These are phyloP conservation scores for Eupithecia centaureata DNA, from an alignment of 2,888 invertebrate genomes.

Conservation along the genomic window DNA sequence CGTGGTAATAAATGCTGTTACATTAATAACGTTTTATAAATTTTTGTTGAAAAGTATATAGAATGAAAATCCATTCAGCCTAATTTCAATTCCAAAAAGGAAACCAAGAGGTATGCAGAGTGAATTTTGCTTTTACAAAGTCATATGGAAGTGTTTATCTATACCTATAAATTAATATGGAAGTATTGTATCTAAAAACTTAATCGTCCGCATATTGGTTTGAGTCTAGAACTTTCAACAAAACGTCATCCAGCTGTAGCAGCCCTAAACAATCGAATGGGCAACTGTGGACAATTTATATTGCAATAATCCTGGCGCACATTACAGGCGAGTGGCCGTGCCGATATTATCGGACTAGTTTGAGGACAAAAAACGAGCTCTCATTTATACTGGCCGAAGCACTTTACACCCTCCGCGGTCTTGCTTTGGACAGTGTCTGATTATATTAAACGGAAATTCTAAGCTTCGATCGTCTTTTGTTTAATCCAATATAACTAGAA, in stretches of 20 bases:
- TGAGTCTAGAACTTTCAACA: not conserved
- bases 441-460: not conserved
- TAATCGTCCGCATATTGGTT: not conserved
- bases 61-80: not conserved
- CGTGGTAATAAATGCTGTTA: too few relatives aligned
- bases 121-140: not conserved
- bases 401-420: conserved; percentile 59
- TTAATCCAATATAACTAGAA: too few relatives aligned
- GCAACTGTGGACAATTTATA: conserved; percentile 83
- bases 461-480: not conserved
- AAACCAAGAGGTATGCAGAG: too few relatives aligned
- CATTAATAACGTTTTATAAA: too few relatives aligned
- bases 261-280: conserved; percentile 76
- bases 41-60: too few relatives aligned
- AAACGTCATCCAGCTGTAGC: conserved; percentile 35
- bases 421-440: conserved; percentile 5
- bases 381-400: conserved; percentile 80
- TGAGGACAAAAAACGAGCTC: conserved; percentile 80
- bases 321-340: conserved; percentile 65
- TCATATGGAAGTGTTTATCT: not conserved
- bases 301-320: conserved; percentile 81
- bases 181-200: not conserved
- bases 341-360: conserved; percentile 82
- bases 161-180: not conserved
- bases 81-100: not conserved